Evolutionary conservation across 2,797 vertebrate species (phyloP), one percentile per base, ranked within the genome.

Genomic region (Malacoctenus gilli): DNA sequence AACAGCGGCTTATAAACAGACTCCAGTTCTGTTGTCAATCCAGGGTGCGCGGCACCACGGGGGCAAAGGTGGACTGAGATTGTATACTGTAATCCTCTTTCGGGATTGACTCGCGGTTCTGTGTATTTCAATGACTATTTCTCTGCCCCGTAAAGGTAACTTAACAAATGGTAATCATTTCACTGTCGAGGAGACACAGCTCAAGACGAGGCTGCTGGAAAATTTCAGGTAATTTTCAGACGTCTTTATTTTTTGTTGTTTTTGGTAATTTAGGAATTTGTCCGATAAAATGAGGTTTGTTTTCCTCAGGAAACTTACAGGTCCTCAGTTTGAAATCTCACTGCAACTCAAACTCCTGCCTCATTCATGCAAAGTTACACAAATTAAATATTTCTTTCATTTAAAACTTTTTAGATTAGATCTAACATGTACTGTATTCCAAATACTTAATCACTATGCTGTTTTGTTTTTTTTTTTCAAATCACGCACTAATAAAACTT

Each of bases 1-100:
- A 91, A 92, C 58, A 90, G 89, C 61, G 91, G 37, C 19, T 72
- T 77, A 44, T 84, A 62, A 75, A 18, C 34, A 10, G 39, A 69
- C 32, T 63, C 2, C 13, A 19, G 20, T n/a, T n/a, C n/a, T n/a
- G n/a, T n/a, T n/a, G 20, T 47, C 19, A 21, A 54, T 60, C 62
- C 13, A 55, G 49, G 41, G 44, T 35, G 20, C 43, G 20, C 43
- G 58, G 43, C 46, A 41, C 49, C 15, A 48, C 5, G 2, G 19
- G n/a, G 51, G 38, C 44, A 43, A n/a, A 16, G 1, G n/a, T 7
- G 40, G n/a, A 7, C 37, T 52, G 34, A 51, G 3, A 38, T 18
- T 61, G 48, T 46, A 47, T 82, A 83, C 68, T 84, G 72, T 71
- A 77, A 66, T 53, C 59, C 43, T 30, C 25, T 49, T 69, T 67